A percentile compares a stretch with the other conserved stretches of the same genome.
Conservation (phyloP, 2,888 invertebrate species). For the Fragum sueziense region DNA sequence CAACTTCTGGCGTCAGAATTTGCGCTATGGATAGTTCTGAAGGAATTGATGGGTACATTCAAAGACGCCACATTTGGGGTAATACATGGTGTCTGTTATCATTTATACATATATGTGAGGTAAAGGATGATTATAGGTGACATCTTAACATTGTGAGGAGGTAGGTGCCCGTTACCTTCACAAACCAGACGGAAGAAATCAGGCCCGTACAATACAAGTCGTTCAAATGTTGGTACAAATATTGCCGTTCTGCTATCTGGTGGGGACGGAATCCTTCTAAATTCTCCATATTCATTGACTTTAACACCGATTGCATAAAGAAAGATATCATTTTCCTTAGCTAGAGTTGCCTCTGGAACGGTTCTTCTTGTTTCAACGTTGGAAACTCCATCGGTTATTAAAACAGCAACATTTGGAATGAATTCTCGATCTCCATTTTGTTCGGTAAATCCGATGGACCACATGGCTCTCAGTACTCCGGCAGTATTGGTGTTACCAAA, state of each 20-base stretch:
- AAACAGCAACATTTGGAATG: conserved; percentile 66
- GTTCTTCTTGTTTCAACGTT: conserved; percentile 50
- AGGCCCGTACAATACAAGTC: conserved; percentile 20
- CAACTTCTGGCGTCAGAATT: no score
- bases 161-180: conserved; percentile 40
- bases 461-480: conserved; percentile 51
- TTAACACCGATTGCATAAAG: conserved; percentile 65
- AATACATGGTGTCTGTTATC: no score
- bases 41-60: no score
- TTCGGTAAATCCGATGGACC: conserved; percentile 44
- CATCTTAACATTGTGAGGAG: no score
- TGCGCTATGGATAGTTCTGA: no score
- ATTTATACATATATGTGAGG: no score
- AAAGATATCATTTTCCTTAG: conserved; percentile 55
- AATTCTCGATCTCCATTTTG: conserved; percentile 56
- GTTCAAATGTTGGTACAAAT: conserved; percentile 31
- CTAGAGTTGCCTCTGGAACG: conserved; percentile 55
- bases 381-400: conserved; percentile 69
- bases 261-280: conserved; percentile 40
- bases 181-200: conserved; percentile 35
- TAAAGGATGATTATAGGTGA: no score
- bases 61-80: no score
- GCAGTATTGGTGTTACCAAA: conserved; percentile 67
- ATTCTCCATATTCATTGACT: conserved; percentile 44
- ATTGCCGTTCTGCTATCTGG: conserved; percentile 40